Evolutionary conservation across 2,113 vertebrate species (phyloP).

Genomic region (Alethe castanea): DNA sequence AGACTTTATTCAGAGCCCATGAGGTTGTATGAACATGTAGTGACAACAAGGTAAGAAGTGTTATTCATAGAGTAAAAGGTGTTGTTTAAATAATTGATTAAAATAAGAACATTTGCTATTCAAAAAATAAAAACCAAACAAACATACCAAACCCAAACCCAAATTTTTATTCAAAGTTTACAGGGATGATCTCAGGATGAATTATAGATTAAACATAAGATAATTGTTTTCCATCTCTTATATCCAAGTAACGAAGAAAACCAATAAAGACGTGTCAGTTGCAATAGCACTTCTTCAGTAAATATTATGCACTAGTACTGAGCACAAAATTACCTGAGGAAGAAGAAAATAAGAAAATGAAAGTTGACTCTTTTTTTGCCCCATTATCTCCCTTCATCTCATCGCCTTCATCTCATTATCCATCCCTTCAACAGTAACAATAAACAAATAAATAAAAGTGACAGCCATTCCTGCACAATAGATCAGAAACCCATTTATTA

Average conservation of each 20-base stretch:
- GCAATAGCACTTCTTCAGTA: not conserved
- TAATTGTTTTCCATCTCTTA: not conserved
- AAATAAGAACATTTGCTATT: not conserved
- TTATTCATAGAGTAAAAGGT: not conserved
- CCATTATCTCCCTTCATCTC: not conserved
- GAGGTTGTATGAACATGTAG: not conserved
- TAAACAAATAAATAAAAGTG: not conserved
- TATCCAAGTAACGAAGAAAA: not conserved
- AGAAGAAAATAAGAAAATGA: constrained; percentile 9
- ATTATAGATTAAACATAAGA: not conserved
- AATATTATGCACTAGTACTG: not conserved
- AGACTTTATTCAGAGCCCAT: not conserved
- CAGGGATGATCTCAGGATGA: not conserved
- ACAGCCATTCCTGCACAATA: not conserved
- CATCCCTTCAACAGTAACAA: not conserved
- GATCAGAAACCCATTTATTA: not conserved
- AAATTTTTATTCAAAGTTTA: not conserved
- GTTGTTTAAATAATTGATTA: not conserved
- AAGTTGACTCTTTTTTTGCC: not conserved
- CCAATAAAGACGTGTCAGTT: not conserved
- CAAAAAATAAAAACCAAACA: too few relatives aligned
- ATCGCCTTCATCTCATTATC: not conserved
- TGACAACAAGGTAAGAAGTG: not conserved
- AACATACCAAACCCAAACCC: not conserved
- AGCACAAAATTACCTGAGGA: not conserved